Evolutionary conservation across 2,888 invertebrate genomes (phyloP), one percentile per base, ranked within the genome.

Genomic region (Mesochorus sp.): DNA sequence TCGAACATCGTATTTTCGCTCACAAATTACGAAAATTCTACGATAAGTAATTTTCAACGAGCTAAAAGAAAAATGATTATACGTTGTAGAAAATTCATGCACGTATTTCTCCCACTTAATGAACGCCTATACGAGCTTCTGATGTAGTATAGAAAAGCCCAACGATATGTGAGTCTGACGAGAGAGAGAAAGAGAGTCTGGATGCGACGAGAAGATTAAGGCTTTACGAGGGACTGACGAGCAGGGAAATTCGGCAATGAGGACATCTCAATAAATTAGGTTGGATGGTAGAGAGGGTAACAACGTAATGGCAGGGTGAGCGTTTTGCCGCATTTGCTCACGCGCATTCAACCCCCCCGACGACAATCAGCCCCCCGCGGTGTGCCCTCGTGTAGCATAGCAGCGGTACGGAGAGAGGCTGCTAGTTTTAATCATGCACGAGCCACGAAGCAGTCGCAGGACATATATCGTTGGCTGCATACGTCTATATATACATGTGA

Each of bases 351-450:
- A 83, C 81, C 85, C 86, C 86, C 84, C 75, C 76, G 67, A 72
- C 85, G 84, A 86, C 88, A 91, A 90, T 91, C 90, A 88, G 85
- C 88, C 90, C 88, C 90, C 90, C 87, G 87, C 83, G 76, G 90
- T 82, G 88, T 78, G 82, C 84, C 78, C 74, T 70, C 74, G 78
- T 77, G 55, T 55, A 61, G 21, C 21, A 84, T 83, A 80, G 75
- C 80, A 76, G 82, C 79, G 83, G 82, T 81, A 76, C 51, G 57
- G 61, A 79, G 82, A 81, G 83, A 81, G 76, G 59, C 82, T 81
- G 86, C 84, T 86, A 85, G 87, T 88, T 91, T 91, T 90, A 91
- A 91, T 91, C 90, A 90, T 88, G 82, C 86, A 81, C 76, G 71
- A 79, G 84, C 71, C 31, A 42, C n/a, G n/a, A 62, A 71, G 53